phyloP scores from a whole-genome alignment of 2,888 invertebrate genomes.

The Trypoxylon attenuatum region DNA sequence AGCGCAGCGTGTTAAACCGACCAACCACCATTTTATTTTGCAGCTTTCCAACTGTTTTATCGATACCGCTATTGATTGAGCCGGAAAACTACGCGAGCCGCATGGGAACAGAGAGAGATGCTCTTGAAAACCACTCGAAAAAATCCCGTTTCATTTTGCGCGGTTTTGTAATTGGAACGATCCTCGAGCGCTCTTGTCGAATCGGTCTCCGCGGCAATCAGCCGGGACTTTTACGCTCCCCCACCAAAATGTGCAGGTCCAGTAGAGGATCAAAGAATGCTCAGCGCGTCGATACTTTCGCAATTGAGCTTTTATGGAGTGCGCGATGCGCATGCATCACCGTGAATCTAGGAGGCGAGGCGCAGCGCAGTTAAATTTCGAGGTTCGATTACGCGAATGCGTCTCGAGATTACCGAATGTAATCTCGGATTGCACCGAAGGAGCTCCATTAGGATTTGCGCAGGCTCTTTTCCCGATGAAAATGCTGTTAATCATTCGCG shows the following conservation, averaged over 20 bases:
- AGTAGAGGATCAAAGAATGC: conserved; percentile 24
- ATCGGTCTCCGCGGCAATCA: not conserved
- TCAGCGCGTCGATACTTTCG: conserved; percentile 27
- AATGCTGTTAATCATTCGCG: not conserved
- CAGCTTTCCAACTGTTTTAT: not conserved
- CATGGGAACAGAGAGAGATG: not conserved
- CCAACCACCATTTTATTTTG: not conserved
- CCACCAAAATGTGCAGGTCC: not conserved
- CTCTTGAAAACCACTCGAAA: not conserved
- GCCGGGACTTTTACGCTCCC: not conserved
- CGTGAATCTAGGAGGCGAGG: too few species aligned
- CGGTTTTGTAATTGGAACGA: not conserved
- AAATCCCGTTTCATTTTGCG: not conserved
- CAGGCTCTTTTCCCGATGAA: not conserved
- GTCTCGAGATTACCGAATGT: conserved; percentile 25
- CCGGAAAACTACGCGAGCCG: not conserved
- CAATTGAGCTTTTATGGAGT: conserved; percentile 32
- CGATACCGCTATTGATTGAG: not conserved
- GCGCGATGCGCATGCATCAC: not conserved
- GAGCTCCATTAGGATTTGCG: conserved; percentile 3
- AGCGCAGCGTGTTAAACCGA: not conserved
- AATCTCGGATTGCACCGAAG: conserved; percentile 17
- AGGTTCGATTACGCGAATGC: conserved; percentile 24
- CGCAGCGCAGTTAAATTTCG: conserved; percentile 29
- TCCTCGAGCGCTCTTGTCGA: not conserved